Percentiles rank a stretch among this genome's conserved stretches.
Conservation (phyloP, 2,113 vertebrate genomes). For the Morphnarchus princeps region DNA sequence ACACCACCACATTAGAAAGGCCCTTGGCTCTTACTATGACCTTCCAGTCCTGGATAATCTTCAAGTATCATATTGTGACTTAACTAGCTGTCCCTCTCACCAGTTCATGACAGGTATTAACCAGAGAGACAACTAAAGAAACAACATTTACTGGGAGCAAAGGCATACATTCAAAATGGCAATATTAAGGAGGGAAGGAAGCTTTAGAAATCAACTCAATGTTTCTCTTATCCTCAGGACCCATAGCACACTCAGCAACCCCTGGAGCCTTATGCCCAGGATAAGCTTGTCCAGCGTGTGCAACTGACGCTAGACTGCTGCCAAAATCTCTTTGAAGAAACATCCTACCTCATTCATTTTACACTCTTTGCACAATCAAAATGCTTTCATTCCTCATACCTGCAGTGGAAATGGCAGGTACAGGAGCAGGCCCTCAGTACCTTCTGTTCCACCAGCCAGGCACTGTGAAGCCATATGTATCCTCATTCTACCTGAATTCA, state of each 20-base stretch:
- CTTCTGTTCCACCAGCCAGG: not conserved
- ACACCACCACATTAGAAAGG: not conserved
- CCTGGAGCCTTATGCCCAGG: not conserved
- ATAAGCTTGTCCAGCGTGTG: not conserved
- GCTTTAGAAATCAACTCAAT: not conserved
- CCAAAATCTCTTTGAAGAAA: not conserved
- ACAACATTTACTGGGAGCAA: not conserved
- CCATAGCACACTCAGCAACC: not conserved
- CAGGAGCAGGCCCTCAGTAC: not conserved
- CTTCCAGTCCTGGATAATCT: not conserved
- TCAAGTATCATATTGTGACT: fast-evolving
- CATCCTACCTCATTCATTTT: not conserved
- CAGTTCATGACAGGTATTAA: not conserved
- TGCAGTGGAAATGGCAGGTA: not conserved
- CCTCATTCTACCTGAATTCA: not conserved
- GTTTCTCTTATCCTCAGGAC: not conserved
- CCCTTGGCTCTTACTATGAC: not conserved
- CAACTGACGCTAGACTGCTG: not conserved
- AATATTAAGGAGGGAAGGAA: not conserved
- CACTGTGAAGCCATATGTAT: not conserved
- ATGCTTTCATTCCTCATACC: not conserved
- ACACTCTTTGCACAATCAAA: not conserved
- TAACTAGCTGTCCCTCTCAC: not conserved
- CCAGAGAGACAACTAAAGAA: not conserved
- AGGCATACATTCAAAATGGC: not conserved